Percentiles rank a stretch among this genome's conserved stretches.
Conservation (phyloP, 2,888 invertebrate species). For the Drosophila glabriapex region DNA sequence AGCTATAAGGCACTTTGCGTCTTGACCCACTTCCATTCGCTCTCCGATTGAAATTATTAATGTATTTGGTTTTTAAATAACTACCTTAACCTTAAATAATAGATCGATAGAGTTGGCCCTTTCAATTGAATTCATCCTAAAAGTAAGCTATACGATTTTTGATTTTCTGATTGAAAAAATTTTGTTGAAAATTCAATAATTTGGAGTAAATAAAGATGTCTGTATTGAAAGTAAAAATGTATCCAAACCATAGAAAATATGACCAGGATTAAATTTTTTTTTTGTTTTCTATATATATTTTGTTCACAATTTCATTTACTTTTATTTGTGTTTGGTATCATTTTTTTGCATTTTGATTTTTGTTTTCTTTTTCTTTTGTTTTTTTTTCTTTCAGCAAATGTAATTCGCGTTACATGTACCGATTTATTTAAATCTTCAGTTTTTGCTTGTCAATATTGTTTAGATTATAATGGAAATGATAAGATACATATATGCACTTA, state of each 20-base stretch:
- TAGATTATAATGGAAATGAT: slow-evolving; percentile 58
- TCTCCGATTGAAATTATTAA: background rate
- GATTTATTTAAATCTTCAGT: slow-evolving; percentile 17
- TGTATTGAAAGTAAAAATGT: slow-evolving; percentile 1
- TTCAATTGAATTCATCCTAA: background rate
- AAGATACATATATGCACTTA: slow-evolving; percentile 53
- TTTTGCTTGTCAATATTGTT: slow-evolving; percentile 17
- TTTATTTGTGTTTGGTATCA: slow-evolving; percentile 12
- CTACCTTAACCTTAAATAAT: background rate
- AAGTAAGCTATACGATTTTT: background rate
- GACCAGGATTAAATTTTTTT: slow-evolving; percentile 5
- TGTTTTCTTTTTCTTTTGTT: slow-evolving; percentile 15
- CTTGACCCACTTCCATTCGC: background rate
- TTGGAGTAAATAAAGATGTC: background rate
- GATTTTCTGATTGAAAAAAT: background rate
- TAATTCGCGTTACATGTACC: slow-evolving; percentile 62
- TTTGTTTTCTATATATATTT: slow-evolving; percentile 61
- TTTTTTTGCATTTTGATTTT: slow-evolving; percentile 2
- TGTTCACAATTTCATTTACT: slow-evolving; percentile 56
- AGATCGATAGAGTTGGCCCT: background rate
- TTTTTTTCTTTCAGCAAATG: slow-evolving; percentile 53
- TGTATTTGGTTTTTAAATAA: background rate
- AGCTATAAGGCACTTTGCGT: background rate
- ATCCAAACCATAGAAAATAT: slow-evolving; percentile 2
- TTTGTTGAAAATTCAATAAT: background rate